phyloP scores from a whole-genome alignment of 1,140 invertebrate genomes.

The Lamellibrachia luymesi region DNA sequence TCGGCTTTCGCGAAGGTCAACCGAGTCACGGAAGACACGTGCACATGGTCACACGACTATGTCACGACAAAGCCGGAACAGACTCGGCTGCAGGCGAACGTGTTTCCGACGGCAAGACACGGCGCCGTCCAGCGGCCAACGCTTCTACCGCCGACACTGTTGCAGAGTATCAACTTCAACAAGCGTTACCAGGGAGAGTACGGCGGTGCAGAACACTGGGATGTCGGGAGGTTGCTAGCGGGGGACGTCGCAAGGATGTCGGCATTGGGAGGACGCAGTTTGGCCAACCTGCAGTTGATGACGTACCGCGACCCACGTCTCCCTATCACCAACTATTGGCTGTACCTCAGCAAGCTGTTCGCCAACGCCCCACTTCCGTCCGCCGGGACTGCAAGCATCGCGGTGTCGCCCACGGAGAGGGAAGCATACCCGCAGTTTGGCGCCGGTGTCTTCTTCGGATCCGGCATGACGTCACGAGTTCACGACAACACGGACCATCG shows the following conservation, averaged over 20 bases:
- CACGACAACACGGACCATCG: neutral
- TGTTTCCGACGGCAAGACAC: neutral
- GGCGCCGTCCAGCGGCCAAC: neutral
- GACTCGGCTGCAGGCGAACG: neutral
- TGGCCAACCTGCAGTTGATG: neutral
- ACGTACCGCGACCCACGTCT: neutral
- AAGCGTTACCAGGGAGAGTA: neutral
- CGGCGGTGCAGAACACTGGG: neutral
- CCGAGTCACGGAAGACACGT: neutral
- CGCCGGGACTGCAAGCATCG: neutral
- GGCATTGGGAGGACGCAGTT: neutral
- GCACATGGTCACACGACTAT: neutral
- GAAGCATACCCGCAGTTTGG: neutral
- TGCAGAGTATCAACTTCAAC: neutral
- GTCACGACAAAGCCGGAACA: neutral
- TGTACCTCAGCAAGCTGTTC: neutral
- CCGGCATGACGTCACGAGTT: neutral
- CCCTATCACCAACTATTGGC: neutral
- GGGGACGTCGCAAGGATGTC: neutral
- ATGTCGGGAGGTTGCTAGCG: neutral
- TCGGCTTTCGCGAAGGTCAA: neutral
- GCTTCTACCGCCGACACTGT: neutral
- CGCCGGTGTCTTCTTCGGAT: neutral
- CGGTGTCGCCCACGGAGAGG: neutral
- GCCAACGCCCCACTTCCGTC: neutral